These are phyloP conservation scores for Hermetia illucens DNA, from an alignment of 1,140 invertebrate genomes.

Conservation along the genomic window DNA sequence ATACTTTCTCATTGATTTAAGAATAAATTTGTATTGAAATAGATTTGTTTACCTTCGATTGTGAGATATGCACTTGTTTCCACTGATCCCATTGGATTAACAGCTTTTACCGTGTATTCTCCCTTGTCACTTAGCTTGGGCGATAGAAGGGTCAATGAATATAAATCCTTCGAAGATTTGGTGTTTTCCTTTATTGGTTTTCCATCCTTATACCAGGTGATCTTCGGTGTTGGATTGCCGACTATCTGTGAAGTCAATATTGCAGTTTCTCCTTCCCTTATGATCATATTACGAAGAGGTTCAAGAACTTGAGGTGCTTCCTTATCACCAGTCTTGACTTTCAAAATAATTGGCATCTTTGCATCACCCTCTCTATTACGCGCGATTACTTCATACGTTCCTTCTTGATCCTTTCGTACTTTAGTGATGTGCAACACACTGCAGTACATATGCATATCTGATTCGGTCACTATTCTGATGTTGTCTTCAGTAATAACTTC, in stretches of 20 bases:
- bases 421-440: slow-evolving; percentile 66
- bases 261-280: slow-evolving; percentile 64
- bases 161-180: slow-evolving; percentile 51
- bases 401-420: slow-evolving; percentile 66
- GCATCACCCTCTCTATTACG: slow-evolving; percentile 84
- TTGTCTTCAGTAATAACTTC: slow-evolving; percentile 49
- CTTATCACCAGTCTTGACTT: slow-evolving; percentile 60
- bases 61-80: slow-evolving; percentile 60
- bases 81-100: slow-evolving; percentile 58
- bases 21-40: too few relatives aligned
- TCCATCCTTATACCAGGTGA: slow-evolving; percentile 67
- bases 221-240: slow-evolving; percentile 63
- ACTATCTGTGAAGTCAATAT: slow-evolving; percentile 62
- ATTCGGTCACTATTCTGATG: slow-evolving; percentile 57
- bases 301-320: slow-evolving; percentile 70
- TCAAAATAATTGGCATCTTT: slow-evolving; percentile 62
- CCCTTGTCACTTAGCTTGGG: slow-evolving; percentile 52
- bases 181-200: slow-evolving; percentile 44
- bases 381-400: slow-evolving; percentile 74
- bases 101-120: slow-evolving; percentile 66
- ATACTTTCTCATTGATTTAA: too few relatives aligned
- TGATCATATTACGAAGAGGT: slow-evolving; percentile 53
- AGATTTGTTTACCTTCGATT: slow-evolving; percentile 60
- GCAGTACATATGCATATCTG: slow-evolving; percentile 82
- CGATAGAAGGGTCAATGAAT: slow-evolving; percentile 51